These are phyloP conservation scores for Silurus asotus DNA, from an alignment of 2,113 vertebrate species.

Conservation along the genomic window DNA sequence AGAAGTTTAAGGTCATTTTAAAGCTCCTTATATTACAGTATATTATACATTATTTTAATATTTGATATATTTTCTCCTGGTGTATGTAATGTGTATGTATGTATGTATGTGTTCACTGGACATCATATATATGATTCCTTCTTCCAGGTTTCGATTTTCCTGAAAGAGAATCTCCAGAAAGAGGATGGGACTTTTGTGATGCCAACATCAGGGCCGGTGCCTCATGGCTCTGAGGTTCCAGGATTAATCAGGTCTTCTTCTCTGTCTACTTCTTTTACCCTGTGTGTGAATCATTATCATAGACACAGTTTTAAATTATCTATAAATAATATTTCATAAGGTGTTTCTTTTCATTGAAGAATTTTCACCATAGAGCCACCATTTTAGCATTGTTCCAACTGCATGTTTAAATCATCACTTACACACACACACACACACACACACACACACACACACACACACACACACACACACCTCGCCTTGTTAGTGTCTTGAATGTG, in stretches of 20 bases:
- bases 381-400: too few species aligned
- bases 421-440: too few species aligned
- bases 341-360: not conserved
- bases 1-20: too few species aligned
- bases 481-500: too few species aligned
- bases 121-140: not conserved
- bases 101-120: too few species aligned
- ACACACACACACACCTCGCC: too few species aligned
- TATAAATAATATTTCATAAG: not conserved
- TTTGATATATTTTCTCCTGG: too few species aligned
- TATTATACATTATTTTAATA: too few species aligned
- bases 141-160: slow-evolving; percentile 86
- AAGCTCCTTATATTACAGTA: not conserved
- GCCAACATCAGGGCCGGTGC: slow-evolving; percentile 81
- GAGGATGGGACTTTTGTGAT: slow-evolving; percentile 85
- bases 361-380: not conserved
- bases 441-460: too few species aligned
- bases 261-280: not conserved
- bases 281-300: not conserved
- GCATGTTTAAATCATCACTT: too few species aligned
- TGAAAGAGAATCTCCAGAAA: slow-evolving; percentile 88
- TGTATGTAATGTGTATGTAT: too few species aligned
- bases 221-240: slow-evolving; percentile 83
- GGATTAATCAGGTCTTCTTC: slow-evolving; percentile 81
- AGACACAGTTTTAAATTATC: not conserved